These are phyloP conservation scores for Aphelenchoides avenae DNA, from an alignment of 1,140 invertebrate genomes.

Conservation along the genomic window DNA sequence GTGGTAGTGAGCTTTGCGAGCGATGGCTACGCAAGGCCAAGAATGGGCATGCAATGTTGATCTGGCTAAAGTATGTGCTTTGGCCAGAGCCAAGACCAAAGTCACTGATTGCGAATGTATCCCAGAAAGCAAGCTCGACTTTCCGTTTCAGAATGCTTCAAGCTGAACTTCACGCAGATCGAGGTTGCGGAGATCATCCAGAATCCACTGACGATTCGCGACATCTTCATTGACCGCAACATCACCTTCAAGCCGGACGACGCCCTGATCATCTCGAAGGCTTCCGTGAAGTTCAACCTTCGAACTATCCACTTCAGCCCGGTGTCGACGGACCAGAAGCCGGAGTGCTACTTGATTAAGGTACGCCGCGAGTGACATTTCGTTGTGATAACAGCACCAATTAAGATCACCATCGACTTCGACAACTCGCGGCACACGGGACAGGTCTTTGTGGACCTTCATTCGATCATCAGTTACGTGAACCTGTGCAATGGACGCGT, in stretches of 20 bases:
- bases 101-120: no score
- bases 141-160: slow-evolving; percentile 36
- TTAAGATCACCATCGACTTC: slow-evolving; percentile 68
- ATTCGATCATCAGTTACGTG: slow-evolving; percentile 72
- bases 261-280: slow-evolving; percentile 54
- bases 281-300: slow-evolving; percentile 48
- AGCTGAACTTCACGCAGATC: slow-evolving; percentile 60
- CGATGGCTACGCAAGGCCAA: no score
- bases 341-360: slow-evolving; percentile 56
- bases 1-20: no score
- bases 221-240: slow-evolving; percentile 30
- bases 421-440: slow-evolving; percentile 90
- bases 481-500: slow-evolving; percentile 63
- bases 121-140: no score
- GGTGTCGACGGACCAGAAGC: slow-evolving; percentile 52
- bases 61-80: no score
- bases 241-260: slow-evolving; percentile 55
- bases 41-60: no score
- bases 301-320: slow-evolving; percentile 50
- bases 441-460: slow-evolving; percentile 78
- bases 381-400: no score
- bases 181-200: slow-evolving; percentile 54
- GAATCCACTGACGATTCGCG: slow-evolving; percentile 44
- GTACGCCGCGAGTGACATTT: slow-evolving; percentile 28
- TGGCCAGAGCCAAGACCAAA: no score